Conservation (phyloP, 2,113 vertebrate species). For the Lota lota region DNA sequence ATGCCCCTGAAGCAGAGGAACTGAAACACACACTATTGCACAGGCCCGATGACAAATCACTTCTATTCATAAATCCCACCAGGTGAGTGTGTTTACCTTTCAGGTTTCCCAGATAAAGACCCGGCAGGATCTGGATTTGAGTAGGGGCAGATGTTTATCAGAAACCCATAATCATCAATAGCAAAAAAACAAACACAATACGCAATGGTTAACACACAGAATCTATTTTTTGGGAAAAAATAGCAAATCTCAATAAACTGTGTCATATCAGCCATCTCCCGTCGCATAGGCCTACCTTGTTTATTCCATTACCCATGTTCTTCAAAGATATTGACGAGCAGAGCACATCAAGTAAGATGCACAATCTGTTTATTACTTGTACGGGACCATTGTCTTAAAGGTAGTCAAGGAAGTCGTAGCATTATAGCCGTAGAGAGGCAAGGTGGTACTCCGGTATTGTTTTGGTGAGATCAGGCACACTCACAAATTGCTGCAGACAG, state of each 20-base stretch:
- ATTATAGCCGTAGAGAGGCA: not conserved
- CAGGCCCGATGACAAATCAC: constrained; percentile 45
- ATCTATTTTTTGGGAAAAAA: not conserved
- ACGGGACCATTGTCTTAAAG: not conserved
- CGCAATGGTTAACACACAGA: too few relatives aligned
- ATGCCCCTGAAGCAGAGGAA: constrained; percentile 58
- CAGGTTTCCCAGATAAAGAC: constrained; percentile 85
- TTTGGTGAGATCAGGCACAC: not conserved
- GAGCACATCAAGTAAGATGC: not conserved
- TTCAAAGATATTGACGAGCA: not conserved
- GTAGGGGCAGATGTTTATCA: not conserved
- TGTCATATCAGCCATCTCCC: not conserved
- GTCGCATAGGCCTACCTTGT: constrained; percentile 50
- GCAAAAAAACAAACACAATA: not conserved
- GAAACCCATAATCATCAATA: not conserved
- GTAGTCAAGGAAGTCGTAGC: not conserved
- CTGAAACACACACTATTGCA: constrained; percentile 57
- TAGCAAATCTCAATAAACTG: not conserved
- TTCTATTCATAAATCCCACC: constrained; percentile 18
- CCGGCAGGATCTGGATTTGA: constrained; percentile 79
- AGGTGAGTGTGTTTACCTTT: constrained; percentile 71
- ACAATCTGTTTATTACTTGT: not conserved
- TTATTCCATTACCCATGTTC: constrained; percentile 69
- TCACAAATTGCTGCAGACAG: not conserved
- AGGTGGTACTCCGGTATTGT: not conserved